Evolutionary conservation across 2,888 invertebrate genomes (phyloP), one percentile per base, ranked within the genome.

Genomic region (Agriopis marginaria): DNA sequence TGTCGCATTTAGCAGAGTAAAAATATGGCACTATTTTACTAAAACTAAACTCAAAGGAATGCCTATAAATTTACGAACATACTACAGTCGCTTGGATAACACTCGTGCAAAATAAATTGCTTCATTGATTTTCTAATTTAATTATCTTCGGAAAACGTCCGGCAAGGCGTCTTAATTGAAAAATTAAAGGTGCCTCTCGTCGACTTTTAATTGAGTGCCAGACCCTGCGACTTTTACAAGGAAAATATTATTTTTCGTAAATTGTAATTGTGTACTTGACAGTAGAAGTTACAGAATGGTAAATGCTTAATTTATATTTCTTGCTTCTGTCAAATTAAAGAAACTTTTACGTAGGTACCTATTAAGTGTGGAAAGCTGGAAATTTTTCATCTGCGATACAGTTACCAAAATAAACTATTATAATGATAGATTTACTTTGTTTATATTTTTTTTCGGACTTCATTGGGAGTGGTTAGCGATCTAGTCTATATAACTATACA

Each of bases 121-220:
- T 66, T 44, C 61, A 65, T 66, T 75, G 65, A 68, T 67, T 67
- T 68, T 70, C 53, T 62, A 69, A 75, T 73, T 73, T 69, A 71
- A 70, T 66, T 69, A 67, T 72, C 67, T 62, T 61, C 51, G 61
- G 47, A 68, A 61, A 70, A 67, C 72, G 63, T 68, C 64, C 60
- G 54, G 68, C 55, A 60, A 60, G 55, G 68, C 49, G 60, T 68
- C 68, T 71, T 75, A 70, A 74, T 72, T 72, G 74, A 74, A 74
- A 75, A 73, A 71, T 71, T 72, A 70, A 75, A 70, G 70, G 71
- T 66, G 68, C 70, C 62, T 72, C 73, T 75, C 64, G 67, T 56
- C 65, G 59, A 68, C 71, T 32, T 76, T 75, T 74, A 75, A 78
- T 79, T 77, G 75, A 78, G 76, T 75, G 71, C 68, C 47, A 73